phyloP scores from a whole-genome alignment of 2,797 vertebrate genomes.

The Micromesistius poutassou region DNA sequence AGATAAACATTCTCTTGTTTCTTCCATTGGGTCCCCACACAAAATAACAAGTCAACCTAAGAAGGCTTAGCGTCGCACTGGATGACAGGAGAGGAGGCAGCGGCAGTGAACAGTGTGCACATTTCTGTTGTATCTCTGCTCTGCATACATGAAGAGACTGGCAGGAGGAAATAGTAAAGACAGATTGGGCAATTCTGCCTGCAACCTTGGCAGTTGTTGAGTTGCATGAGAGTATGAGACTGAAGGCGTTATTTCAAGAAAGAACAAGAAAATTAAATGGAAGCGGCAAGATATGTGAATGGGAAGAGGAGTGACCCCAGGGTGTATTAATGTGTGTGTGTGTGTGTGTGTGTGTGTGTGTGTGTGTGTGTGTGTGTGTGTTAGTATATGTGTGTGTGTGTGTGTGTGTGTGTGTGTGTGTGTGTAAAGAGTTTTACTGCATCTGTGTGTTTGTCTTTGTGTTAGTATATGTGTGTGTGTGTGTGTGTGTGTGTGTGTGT shows the following conservation, averaged over 20 bases:
- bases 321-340: neutral
- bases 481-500: too few relatives aligned
- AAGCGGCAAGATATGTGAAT: neutral
- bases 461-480: too few relatives aligned
- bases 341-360: neutral
- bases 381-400: neutral
- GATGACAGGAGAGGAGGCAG: constrained; percentile 37
- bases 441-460: too few relatives aligned
- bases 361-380: neutral
- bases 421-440: too few relatives aligned
- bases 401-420: too few relatives aligned
- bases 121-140: constrained; percentile 47
- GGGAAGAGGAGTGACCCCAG: neutral
- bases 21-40: neutral
- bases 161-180: constrained; percentile 44
- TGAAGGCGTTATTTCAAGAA: neutral
- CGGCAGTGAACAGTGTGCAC: constrained; percentile 22
- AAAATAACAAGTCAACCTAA: constrained; percentile 50
- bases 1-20: neutral
- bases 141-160: constrained; percentile 52
- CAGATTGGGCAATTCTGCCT: constrained; percentile 28
- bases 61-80: constrained; percentile 56
- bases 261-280: neutral
- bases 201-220: neutral
- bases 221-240: neutral